phyloP scores from a whole-genome alignment of 1,140 invertebrate species.

The Aricia agestis region DNA sequence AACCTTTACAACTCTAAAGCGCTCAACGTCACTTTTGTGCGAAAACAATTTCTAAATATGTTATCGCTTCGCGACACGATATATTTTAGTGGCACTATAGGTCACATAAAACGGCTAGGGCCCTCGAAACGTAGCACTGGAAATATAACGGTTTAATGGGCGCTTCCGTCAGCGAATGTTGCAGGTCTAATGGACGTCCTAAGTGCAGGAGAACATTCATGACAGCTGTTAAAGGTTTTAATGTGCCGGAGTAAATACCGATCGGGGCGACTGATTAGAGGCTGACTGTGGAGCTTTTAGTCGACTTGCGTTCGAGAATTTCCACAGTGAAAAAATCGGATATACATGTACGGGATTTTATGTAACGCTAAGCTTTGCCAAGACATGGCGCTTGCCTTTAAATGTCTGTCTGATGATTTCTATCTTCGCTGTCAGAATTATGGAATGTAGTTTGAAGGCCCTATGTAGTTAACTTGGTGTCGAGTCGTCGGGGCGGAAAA shows the following conservation, averaged over 20 bases:
- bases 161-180: conserved; percentile 65
- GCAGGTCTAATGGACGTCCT: conserved; percentile 71
- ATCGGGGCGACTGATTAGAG: not conserved
- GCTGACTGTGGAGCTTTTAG: no score
- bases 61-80: conserved; percentile 8
- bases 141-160: conserved; percentile 75
- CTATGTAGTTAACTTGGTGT: conserved; percentile 7
- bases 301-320: no score
- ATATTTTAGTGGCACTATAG: conserved; percentile 34
- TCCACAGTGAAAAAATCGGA: no score
- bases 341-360: no score
- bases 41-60: conserved; percentile 13
- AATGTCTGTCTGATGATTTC: not conserved
- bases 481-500: conserved; percentile 29
- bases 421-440: no score
- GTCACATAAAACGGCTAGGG: conserved; percentile 63
- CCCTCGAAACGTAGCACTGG: conserved; percentile 70
- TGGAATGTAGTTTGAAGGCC: not conserved
- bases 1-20: no score
- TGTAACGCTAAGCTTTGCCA: no score
- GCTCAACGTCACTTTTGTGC: not conserved
- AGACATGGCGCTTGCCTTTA: no score
- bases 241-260: conserved; percentile 36
- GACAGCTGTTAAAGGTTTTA: conserved; percentile 58
- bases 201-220: conserved; percentile 73